Base-by-base conservation (phyloP, 53 echinoderm and acorn worm genomes). In the Pentamera pediparva region DNA sequence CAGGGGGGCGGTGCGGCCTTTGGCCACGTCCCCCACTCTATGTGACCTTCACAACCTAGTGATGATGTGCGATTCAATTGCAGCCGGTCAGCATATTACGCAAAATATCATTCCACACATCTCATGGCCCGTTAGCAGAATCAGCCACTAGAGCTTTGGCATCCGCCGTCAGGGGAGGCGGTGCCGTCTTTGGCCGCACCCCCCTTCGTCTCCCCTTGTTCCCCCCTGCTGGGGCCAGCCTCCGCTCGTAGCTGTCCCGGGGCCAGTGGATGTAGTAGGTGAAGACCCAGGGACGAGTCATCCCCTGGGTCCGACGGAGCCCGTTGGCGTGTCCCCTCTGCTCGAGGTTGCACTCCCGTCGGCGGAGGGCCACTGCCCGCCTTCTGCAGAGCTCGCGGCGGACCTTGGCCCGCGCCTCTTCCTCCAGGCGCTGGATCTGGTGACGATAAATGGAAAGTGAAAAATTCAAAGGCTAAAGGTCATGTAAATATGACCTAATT, bases 251-350 rank as follows among this genome's bases (percentile, higher is more conserved):
- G 2, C 87, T 91, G 38, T 95, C 85, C 71, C 88, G 81, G 15
- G 86, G 87, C 95, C 95, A 90, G 54, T 90, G 95, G 6, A 95
- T n/a, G n/a, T n/a, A n/a, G n/a, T n/a, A n/a, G n/a, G 87, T 87
- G 65, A 87, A 95, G 11, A 80, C 81, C 95, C 95, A 95, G 2
- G 95, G 95, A 0, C 81, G 74, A 2, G 95, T 95, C 88, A 91
- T 90, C 21, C 95, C 95, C 58, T 95, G 95, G 0, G 90, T 87
- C 33, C 85, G 78, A 27, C 95, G 75, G 57, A 95, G 53, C 19
- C 85, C 70, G 37, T 95, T 90, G 22, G 90, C 74, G 43, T 95
- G 95, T 29, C 73, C 77, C 11, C 82, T 76, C 41, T 79, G 90
- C 35, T 81, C 85, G 18, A 78, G 62, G 79, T 95, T 95, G 6